Evolutionary conservation across 2,113 vertebrate genomes (phyloP), one percentile per base, ranked within the genome.

Genomic region (Oncorhynchus nerka): DNA sequence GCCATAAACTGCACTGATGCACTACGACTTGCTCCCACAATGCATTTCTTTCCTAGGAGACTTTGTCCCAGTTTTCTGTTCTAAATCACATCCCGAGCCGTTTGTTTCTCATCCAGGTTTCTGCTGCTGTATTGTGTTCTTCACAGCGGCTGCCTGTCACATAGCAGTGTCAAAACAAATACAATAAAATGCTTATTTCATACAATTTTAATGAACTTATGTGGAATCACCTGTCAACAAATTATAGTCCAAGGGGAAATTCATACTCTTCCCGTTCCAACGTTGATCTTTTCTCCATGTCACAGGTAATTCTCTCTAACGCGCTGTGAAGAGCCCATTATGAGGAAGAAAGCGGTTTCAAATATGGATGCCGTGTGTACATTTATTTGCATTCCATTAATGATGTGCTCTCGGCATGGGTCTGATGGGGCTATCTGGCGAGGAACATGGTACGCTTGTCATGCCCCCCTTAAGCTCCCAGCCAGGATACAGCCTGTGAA

Each of bases 131-230:
- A 62, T 8, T 62, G 22, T 62, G 7, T 62, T 3, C n/a, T 62
- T n/a, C 16, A 24, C 6, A 57, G 16, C 3, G 1, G 7, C n/a
- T 11, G 59, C 13, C 66, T 19, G 66, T 5, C 66, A 68, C 15
- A 66, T 2, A 26, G 57, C 28, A 20, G 51, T 13, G 48, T 22
- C 76, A 74, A 73, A 71, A 80, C 20, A 57, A 32, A n/a, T 32
- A 19, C 71, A 34, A 28, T 22, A 67, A 79, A 66, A 75, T 74
- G 22, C 79, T 84, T 71, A 74, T 57, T 45, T 4, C 70, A 77
- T 79, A 19, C 69, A 75, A 65, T 71, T 86, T 86, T 77, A 85
- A 87, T 89, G 75, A 87, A 83, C 81, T 79, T 68, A 32, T 65
- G 28, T 24, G 68, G 67, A 75, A 71, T 69, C 77, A 78, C 76